Evolutionary conservation across 2,888 invertebrate genomes (phyloP).

Genomic region (Elmis aenea): DNA sequence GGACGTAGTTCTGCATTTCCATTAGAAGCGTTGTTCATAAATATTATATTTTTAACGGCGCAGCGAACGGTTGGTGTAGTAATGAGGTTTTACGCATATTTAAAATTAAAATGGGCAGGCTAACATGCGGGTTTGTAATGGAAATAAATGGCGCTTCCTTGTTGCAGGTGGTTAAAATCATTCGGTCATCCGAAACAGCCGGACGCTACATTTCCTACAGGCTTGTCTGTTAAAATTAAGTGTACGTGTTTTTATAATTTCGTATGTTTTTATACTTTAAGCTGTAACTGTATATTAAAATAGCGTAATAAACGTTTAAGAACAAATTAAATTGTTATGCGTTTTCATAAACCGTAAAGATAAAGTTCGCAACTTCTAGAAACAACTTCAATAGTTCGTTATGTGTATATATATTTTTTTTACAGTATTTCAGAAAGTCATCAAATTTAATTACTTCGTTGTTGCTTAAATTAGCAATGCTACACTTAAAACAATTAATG

Average conservation of each 20-base stretch:
- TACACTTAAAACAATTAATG: no score
- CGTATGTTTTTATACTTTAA: background rate
- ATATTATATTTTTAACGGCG: constrained; percentile 2
- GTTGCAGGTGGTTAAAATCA: constrained; percentile 91
- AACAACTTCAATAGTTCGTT: no score
- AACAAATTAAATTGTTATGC: no score
- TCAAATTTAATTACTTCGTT: no score
- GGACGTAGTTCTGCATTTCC: no score
- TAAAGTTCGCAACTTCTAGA: no score
- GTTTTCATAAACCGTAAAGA: no score
- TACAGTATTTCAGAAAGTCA: no score
- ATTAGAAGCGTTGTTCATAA: no score
- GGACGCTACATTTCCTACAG: constrained; percentile 98
- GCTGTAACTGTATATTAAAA: background rate
- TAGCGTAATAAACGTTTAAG: constrained; percentile 1
- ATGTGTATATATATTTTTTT: no score
- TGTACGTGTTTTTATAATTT: background rate
- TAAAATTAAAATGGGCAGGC: constrained; percentile 1
- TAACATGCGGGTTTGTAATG: constrained; percentile 11
- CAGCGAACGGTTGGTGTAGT: constrained; percentile 1
- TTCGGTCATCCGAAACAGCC: constrained; percentile 95
- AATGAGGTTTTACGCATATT: background rate
- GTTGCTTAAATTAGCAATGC: no score
- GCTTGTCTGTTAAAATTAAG: constrained; percentile 69
- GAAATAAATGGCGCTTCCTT: constrained; percentile 22